Evolutionary conservation across 2,888 invertebrate genomes (phyloP), one percentile per base, ranked within the genome.

Genomic region (Ophion slaviceki): DNA sequence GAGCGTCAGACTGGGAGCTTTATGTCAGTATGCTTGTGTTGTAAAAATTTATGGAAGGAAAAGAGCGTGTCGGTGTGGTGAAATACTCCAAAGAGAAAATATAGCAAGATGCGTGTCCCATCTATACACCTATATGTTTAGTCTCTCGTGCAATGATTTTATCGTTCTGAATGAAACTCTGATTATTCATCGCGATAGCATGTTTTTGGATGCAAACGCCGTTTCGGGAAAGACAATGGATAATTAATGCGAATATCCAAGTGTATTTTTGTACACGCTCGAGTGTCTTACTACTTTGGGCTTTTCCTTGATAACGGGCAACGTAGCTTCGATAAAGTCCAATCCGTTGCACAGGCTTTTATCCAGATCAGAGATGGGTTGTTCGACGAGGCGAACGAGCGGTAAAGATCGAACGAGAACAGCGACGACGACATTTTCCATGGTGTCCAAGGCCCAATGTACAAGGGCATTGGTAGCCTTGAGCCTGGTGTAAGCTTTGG

Each of bases 371-470:
- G 95, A 88, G 86, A 95, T 95, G 74, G 95, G 95, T 70, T 94
- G 94, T 90, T 95, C 95, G 89, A 95, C 91, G n/a, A 92, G 88
- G 80, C 90, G 91, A 3, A 92, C 93, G 24, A 94, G 90, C 0
- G 92, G 93, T 66, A 90, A 75, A 11, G 92, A 90, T 70, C 90
- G 92, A 80, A 91, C 90, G 45, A 92, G 87, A 45, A 92, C 88
- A 2, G 88, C 87, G 47, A 87, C 88, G 28, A 92, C 84, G 32
- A 91, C 87, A 70, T 86, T 91, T 90, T 96, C 96, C 0, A 96
- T 96, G 1, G 96, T 96, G 28, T 95, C 95, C 4, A 96, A 93
- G 0, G 96, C 96, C 96, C 96, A 96, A 93, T 96, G 96, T 28
- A 96, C 94, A 75, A 96, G 94, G 5, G 96, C 95, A 91, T 96